These are phyloP conservation scores for Anagrus nilaparvatae DNA, from an alignment of 1,140 invertebrate species.

Conservation along the genomic window DNA sequence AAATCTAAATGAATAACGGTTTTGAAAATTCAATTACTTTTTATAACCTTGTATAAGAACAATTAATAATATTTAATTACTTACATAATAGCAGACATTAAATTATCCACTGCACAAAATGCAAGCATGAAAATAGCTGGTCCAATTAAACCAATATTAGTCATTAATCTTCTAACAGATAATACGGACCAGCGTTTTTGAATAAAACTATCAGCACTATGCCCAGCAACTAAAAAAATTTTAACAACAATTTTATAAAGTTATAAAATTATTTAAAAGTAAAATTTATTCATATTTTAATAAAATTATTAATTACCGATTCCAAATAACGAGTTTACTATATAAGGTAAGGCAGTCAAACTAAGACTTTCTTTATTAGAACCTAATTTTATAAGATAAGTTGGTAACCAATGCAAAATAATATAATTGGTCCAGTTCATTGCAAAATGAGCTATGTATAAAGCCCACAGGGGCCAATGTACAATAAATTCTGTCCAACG, in stretches of 20 bases:
- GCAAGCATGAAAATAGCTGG: constrained; percentile 63
- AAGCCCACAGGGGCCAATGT: constrained; percentile 66
- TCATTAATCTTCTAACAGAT: constrained; percentile 66
- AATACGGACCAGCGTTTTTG: constrained; percentile 59
- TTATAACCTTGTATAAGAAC: background rate
- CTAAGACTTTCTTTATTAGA: constrained; percentile 64
- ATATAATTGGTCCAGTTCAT: constrained; percentile 83
- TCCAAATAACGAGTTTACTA: constrained; percentile 65
- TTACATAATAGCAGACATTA: constrained; percentile 61
- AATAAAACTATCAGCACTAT: constrained; percentile 62
- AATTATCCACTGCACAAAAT: constrained; percentile 64
- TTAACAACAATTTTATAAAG: constrained; percentile 9
- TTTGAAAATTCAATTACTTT: constrained; percentile 1
- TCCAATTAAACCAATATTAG: constrained; percentile 62
- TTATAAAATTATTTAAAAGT: background rate
- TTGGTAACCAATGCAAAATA: constrained; percentile 77
- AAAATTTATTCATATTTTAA: constrained; percentile 3
- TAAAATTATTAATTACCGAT: constrained; percentile 46
- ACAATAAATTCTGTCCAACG: constrained; percentile 59
- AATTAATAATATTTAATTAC: constrained; percentile 21
- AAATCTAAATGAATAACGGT: constrained; percentile 42
- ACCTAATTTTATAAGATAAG: constrained; percentile 58
- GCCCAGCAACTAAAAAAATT: constrained; percentile 50
- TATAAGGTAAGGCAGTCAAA: constrained; percentile 67
- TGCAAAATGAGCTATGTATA: constrained; percentile 71